Evolutionary conservation across 2,113 vertebrate species (phyloP).

Genomic region (Dipodomys merriami): DNA sequence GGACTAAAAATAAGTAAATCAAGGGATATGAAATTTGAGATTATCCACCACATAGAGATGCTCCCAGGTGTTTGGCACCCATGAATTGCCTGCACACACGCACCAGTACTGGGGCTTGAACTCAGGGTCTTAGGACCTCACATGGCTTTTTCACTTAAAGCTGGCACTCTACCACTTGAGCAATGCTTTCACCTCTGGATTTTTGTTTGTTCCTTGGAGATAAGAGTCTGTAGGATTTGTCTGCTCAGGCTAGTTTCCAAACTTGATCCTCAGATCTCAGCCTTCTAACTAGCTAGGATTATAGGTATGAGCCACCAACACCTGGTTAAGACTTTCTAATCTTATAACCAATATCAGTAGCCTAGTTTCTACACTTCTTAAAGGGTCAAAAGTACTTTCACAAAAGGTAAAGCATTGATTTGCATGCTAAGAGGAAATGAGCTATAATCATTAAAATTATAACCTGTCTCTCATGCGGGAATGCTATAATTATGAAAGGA

Average conservation of each 20-base stretch:
- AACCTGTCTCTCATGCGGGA: slow-evolving; percentile 60
- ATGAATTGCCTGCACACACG: background rate
- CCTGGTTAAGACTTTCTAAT: background rate
- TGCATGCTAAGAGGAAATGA: slow-evolving; percentile 49
- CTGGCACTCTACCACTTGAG: too few relatives aligned
- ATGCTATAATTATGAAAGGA: slow-evolving; percentile 64
- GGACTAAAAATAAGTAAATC: background rate
- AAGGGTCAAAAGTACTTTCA: background rate
- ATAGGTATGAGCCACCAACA: too few relatives aligned
- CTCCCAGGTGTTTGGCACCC: background rate
- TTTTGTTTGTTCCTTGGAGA: too few relatives aligned
- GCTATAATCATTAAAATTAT: slow-evolving; percentile 65
- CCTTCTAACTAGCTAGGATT: too few relatives aligned
- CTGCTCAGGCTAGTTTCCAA: too few relatives aligned
- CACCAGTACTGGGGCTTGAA: too few relatives aligned
- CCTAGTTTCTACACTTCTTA: slow-evolving; percentile 4
- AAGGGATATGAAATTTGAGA: background rate
- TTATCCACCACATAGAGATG: background rate
- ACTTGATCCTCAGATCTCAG: too few relatives aligned
- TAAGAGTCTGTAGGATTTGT: too few relatives aligned
- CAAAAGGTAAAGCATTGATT: slow-evolving; percentile 51
- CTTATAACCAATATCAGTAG: background rate
- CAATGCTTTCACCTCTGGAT: too few relatives aligned
- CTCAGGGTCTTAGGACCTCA: too few relatives aligned
- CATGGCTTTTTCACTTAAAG: too few relatives aligned